Evolutionary conservation across 2,797 vertebrate species (phyloP).

Genomic region (Chelmon rostratus): DNA sequence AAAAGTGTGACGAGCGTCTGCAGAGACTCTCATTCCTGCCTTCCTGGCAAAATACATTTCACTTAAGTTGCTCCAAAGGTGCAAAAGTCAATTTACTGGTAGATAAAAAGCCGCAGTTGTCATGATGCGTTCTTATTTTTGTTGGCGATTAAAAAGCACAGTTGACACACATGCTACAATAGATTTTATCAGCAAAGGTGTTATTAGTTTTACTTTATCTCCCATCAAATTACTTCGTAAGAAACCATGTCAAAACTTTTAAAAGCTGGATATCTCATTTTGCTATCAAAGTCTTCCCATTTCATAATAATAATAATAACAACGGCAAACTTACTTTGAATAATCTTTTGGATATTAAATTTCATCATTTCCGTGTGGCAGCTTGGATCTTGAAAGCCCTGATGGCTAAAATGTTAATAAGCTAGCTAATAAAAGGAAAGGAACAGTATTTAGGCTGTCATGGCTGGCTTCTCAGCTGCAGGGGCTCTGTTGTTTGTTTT

Average conservation of each 20-base stretch:
- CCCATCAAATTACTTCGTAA: slow-evolving; percentile 20
- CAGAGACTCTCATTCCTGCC: neutral
- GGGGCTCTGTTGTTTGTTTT: slow-evolving; percentile 82
- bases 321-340: slow-evolving; percentile 68
- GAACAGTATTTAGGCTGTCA: slow-evolving; percentile 78
- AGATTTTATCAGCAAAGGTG: neutral
- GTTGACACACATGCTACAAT: neutral
- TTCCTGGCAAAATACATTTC: neutral
- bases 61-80: neutral
- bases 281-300: slow-evolving; percentile 28
- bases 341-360: slow-evolving; percentile 75
- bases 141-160: neutral
- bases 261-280: slow-evolving; percentile 56
- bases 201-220: neutral
- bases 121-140: neutral
- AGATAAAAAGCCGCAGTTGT: neutral
- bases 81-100: neutral
- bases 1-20: neutral
- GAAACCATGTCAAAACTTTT: slow-evolving; percentile 50
- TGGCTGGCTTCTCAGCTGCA: slow-evolving; percentile 76
- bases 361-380: slow-evolving; percentile 60
- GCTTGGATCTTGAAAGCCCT: slow-evolving; percentile 65
- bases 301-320: slow-evolving; percentile 63
- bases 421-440: slow-evolving; percentile 78
- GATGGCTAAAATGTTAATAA: slow-evolving; percentile 83